Conservation (phyloP, 2,888 invertebrate genomes). For the Prosopocoilus inquinatus region DNA sequence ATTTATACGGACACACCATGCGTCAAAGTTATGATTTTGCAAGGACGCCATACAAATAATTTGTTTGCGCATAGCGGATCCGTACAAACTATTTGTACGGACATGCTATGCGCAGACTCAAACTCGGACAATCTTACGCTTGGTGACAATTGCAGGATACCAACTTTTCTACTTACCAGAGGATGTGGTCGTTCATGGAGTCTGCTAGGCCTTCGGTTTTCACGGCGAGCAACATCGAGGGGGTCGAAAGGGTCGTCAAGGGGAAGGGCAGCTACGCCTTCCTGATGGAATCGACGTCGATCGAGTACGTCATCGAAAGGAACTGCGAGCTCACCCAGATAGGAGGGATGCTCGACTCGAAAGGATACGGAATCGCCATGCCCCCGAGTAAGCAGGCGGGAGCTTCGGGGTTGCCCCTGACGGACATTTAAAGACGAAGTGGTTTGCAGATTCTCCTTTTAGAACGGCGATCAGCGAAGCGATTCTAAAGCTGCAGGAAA, state of each 20-base stretch:
- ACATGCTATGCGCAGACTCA: no score
- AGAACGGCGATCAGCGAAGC: conserved; percentile 92
- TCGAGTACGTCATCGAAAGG: conserved; percentile 90
- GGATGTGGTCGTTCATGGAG: conserved; percentile 96
- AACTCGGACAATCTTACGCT: no score
- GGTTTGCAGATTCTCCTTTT: conserved; percentile 81
- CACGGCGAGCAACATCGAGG: conserved; percentile 81
- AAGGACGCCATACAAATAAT: no score
- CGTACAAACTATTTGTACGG: no score
- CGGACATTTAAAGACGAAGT: background rate
- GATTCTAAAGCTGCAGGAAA: conserved; percentile 93
- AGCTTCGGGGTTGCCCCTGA: background rate
- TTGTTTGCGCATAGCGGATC: no score
- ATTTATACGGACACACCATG: no score
- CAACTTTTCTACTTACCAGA: conserved; percentile 88
- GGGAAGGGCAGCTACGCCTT: conserved; percentile 90
- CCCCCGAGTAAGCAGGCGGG: conserved; percentile 73
- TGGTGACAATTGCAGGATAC: conserved; percentile 68
- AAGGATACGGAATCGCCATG: conserved; percentile 94
- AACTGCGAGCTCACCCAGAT: conserved; percentile 90
- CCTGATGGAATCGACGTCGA: conserved; percentile 95
- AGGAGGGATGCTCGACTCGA: conserved; percentile 88
- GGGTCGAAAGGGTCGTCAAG: conserved; percentile 83
- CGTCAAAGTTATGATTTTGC: no score
- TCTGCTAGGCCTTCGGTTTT: conserved; percentile 86